A percentile compares a stretch with the other conserved stretches of the same genome.
Evolutionary conservation across 2,113 vertebrate genomes (phyloP).

Genomic region (Nipponia nippon): DNA sequence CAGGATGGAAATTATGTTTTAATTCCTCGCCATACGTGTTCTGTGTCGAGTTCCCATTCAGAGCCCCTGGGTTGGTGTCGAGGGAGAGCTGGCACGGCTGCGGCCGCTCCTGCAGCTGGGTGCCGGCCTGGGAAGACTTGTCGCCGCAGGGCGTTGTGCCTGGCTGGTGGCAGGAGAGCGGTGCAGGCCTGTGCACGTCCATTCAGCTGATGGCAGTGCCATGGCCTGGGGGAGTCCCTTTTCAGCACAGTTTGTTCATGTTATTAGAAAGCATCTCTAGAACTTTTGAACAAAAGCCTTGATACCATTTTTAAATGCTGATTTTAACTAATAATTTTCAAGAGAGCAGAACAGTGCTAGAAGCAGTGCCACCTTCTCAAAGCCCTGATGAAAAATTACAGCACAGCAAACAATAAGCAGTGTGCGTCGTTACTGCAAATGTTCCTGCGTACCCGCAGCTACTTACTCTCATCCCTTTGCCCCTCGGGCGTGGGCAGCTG

Average conservation of each 20-base stretch:
- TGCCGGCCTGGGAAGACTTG: background rate
- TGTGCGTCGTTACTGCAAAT: accelerated
- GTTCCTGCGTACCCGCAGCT: background rate
- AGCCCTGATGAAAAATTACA: background rate
- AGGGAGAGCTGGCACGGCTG: background rate
- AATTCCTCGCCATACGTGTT: background rate
- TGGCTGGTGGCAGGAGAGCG: background rate
- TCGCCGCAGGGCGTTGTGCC: background rate
- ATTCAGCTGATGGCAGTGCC: background rate
- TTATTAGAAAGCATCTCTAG: background rate
- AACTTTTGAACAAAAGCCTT: background rate
- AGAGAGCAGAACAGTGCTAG: background rate
- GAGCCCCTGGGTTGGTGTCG: background rate
- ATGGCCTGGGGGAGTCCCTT: background rate
- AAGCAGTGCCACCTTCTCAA: background rate
- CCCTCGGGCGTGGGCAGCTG: background rate
- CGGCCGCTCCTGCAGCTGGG: background rate
- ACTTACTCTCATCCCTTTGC: background rate
- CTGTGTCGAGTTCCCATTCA: background rate
- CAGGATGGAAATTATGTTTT: background rate
- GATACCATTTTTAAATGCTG: background rate
- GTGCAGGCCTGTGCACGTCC: accelerated
- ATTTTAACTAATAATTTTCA: background rate
- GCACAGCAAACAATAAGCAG: background rate
- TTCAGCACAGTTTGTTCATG: background rate